phyloP scores from a whole-genome alignment of 2,797 vertebrate genomes.

The Petrocephalus schoutedeni region DNA sequence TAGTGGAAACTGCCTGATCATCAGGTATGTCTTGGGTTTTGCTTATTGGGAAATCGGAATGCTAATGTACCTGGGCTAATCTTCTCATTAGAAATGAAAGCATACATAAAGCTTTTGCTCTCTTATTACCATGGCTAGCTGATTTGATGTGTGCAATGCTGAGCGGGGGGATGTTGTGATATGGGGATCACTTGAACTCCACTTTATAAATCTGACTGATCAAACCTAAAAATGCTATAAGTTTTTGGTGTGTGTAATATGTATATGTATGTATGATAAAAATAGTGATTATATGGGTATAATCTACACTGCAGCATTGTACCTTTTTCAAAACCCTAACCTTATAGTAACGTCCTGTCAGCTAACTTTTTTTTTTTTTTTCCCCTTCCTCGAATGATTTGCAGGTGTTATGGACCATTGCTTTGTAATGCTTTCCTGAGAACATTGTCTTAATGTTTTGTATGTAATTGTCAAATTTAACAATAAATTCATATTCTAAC shows the following conservation, averaged over 20 bases:
- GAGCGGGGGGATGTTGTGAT: neutral
- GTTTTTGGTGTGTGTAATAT: too few species aligned
- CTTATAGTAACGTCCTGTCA: neutral
- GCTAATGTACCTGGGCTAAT: neutral
- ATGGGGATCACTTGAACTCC: neutral
- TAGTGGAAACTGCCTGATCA: constrained; percentile 21
- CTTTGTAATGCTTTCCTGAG: neutral
- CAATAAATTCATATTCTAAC: constrained; percentile 6
- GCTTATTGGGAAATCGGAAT: neutral
- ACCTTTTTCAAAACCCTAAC: neutral
- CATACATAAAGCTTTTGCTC: neutral
- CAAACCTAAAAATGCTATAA: too few species aligned
- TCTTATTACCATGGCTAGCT: neutral
- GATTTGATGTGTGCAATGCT: too few species aligned
- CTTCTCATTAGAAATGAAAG: neutral
- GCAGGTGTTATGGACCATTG: neutral
- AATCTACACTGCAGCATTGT: neutral
- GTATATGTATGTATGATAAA: too few species aligned
- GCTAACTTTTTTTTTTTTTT: neutral
- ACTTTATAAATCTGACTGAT: too few species aligned
- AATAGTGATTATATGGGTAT: too few species aligned
- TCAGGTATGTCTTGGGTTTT: neutral
- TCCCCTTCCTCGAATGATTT: too few species aligned
- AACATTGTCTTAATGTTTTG: neutral
- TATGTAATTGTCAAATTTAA: neutral